phyloP scores from a whole-genome alignment of 37 sponge, comb jelly and placozoan species.

The Chondrilla cf. caribensis region DNA sequence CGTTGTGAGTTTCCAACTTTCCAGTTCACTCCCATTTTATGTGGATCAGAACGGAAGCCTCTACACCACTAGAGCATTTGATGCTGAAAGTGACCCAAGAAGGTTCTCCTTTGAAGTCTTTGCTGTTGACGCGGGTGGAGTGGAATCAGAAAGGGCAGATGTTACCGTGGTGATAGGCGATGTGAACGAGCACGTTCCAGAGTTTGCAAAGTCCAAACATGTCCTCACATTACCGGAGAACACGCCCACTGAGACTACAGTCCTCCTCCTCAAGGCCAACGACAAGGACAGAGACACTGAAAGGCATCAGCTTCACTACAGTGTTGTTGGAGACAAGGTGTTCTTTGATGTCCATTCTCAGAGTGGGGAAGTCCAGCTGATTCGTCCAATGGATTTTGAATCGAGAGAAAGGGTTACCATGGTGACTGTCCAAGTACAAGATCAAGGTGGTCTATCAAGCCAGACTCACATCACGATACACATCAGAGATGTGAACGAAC shows the following conservation, averaged over 20 bases:
- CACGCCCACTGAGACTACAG: conserved; percentile 3
- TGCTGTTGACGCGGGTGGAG: conserved; percentile 48
- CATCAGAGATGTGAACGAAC: conserved; percentile 51
- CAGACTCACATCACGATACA: conserved; percentile 14
- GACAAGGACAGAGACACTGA: conserved; percentile 43
- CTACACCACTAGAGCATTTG: conserved; percentile 10
- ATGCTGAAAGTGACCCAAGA: conserved; percentile 45
- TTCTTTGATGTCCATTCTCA: not conserved
- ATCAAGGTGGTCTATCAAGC: not conserved
- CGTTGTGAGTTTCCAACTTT: conserved; percentile 8
- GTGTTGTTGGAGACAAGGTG: not conserved
- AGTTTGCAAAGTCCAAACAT: conserved; percentile 3
- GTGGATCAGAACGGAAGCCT: conserved; percentile 39
- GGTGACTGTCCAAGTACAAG: not conserved
- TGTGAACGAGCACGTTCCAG: conserved; percentile 62
- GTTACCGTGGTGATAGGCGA: conserved; percentile 41
- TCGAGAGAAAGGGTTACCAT: not conserved
- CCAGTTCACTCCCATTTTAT: conserved; percentile 37
- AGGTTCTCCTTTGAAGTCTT: conserved; percentile 36
- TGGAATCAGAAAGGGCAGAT: conserved; percentile 24
- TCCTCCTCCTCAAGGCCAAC: conserved; percentile 32
- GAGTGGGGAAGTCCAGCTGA: not conserved
- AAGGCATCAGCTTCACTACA: not conserved
- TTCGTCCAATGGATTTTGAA: conserved; percentile 3
- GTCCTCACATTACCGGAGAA: not conserved